Evolutionary conservation across 2,797 vertebrate genomes (phyloP).

Genomic region (Esox masquinongy): DNA sequence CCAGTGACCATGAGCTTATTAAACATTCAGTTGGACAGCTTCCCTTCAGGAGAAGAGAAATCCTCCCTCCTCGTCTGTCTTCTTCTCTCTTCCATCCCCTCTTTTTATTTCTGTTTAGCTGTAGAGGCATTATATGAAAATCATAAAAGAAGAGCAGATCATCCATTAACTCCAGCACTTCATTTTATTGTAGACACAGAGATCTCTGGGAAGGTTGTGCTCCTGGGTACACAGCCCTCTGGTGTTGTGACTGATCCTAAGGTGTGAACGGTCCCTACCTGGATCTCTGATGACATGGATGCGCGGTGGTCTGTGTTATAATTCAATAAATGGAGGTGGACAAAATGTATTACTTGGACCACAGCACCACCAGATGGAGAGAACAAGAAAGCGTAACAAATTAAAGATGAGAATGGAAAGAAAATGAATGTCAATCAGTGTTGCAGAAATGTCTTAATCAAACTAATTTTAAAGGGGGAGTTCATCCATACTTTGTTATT

Average conservation of each 20-base stretch:
- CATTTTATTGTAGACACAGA: neutral
- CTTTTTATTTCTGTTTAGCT: neutral
- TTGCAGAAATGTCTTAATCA: too few species aligned
- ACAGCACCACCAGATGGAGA: slow-evolving; percentile 3
- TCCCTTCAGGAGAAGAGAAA: neutral
- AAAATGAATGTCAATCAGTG: neutral
- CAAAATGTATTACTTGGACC: neutral
- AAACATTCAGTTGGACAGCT: slow-evolving; percentile 19
- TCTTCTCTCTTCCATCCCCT: neutral
- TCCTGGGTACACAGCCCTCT: neutral
- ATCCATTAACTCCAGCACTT: neutral
- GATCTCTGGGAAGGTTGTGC: neutral
- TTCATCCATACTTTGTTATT: too few species aligned
- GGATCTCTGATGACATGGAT: neutral
- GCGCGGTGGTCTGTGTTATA: neutral
- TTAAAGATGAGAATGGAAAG: neutral
- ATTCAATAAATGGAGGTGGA: neutral
- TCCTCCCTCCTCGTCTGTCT: neutral
- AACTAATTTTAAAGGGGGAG: too few species aligned
- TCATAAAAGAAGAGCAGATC: neutral
- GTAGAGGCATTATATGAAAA: neutral
- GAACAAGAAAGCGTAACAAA: neutral
- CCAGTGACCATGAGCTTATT: slow-evolving; percentile 12
- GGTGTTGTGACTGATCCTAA: neutral
- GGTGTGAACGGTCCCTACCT: neutral